These are phyloP conservation scores for Papilio polyxenes DNA, from an alignment of 1,140 invertebrate genomes.

Conservation along the genomic window DNA sequence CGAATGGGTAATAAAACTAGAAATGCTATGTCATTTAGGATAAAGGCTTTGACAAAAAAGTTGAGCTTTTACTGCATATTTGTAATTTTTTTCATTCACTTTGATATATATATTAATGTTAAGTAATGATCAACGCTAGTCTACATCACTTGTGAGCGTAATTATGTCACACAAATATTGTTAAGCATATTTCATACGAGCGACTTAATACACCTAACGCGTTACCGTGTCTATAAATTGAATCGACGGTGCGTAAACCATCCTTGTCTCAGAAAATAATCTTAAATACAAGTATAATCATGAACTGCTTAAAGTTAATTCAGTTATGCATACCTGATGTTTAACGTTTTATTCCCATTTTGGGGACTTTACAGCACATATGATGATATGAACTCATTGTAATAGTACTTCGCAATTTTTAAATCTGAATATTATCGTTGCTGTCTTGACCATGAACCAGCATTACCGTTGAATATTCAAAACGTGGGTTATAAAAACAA, in stretches of 20 bases:
- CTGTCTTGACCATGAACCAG: too few relatives aligned
- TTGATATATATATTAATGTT: slow-evolving; percentile 23
- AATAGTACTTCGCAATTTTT: too few relatives aligned
- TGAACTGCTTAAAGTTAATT: slow-evolving; percentile 30
- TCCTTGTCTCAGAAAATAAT: slow-evolving; percentile 56
- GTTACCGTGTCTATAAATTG: slow-evolving; percentile 61
- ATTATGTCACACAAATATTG: slow-evolving; percentile 47
- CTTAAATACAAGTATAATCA: slow-evolving; percentile 42
- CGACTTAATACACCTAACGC: slow-evolving; percentile 54
- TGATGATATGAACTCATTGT: too few relatives aligned
- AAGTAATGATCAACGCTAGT: slow-evolving; percentile 37
- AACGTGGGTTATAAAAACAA: too few relatives aligned
- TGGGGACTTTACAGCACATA: too few relatives aligned
- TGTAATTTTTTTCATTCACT: slow-evolving; percentile 33
- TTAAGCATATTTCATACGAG: slow-evolving; percentile 48
- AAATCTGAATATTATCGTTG: too few relatives aligned
- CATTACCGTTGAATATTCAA: too few relatives aligned
- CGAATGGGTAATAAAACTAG: slow-evolving; percentile 34
- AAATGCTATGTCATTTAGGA: slow-evolving; percentile 32
- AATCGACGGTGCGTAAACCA: slow-evolving; percentile 65
- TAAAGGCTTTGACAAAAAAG: slow-evolving; percentile 36
- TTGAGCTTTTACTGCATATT: slow-evolving; percentile 34
- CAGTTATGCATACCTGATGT: not conserved
- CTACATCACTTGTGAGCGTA: slow-evolving; percentile 39
- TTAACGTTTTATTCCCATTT: not conserved